Evolutionary conservation across 2,797 vertebrate genomes (phyloP).

Genomic region (Eospalax fontanierii): DNA sequence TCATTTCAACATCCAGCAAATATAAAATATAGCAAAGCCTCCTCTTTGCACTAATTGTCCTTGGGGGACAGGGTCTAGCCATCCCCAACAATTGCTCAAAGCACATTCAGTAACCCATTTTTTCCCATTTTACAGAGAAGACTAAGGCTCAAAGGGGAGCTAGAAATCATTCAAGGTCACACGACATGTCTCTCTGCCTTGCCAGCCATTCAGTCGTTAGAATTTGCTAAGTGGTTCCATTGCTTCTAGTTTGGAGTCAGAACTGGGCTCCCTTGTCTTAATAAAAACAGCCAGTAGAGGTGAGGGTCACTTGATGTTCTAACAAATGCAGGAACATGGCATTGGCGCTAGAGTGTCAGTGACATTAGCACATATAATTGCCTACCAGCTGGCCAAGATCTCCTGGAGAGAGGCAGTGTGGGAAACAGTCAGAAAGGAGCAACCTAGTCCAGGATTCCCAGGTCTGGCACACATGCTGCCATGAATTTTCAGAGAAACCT

Average conservation of each 20-base stretch:
- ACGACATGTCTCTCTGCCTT: not conserved
- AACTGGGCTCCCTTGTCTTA: not conserved
- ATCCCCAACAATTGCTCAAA: not conserved
- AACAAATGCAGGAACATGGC: not conserved
- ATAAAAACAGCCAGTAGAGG: not conserved
- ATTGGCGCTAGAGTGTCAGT: not conserved
- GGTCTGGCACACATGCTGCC: not conserved
- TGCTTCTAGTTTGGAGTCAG: not conserved
- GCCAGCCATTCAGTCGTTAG: not conserved
- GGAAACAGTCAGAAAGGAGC: not conserved
- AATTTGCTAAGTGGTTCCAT: not conserved
- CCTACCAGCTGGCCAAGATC: constrained; percentile 42
- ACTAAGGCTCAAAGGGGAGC: not conserved
- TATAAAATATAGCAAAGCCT: not conserved
- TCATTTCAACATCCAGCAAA: not conserved
- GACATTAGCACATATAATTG: constrained; percentile 53
- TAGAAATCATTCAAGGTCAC: not conserved
- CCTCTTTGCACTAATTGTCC: too few species aligned
- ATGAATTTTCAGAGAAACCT: constrained; percentile 61
- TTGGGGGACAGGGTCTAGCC: rapidly evolving
- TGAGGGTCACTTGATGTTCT: not conserved
- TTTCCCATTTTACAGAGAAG: constrained; percentile 42
- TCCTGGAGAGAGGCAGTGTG: not conserved
- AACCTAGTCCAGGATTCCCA: not conserved
- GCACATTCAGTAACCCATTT: not conserved